Base-by-base conservation (phyloP, 1,140 invertebrate species). In the Ceratina calcarata region DNA sequence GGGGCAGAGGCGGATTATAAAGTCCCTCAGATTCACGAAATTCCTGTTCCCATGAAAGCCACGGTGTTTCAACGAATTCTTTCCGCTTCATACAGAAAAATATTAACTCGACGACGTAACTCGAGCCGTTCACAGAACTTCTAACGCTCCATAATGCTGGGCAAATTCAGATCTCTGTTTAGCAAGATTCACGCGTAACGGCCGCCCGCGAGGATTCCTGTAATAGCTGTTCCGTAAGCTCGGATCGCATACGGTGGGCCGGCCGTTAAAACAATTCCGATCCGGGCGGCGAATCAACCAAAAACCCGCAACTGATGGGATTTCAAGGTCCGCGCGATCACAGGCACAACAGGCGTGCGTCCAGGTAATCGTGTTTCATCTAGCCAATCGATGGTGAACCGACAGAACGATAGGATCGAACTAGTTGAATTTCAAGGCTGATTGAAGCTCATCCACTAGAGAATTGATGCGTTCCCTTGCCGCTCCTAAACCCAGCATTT, bases 291-390 rank as follows among this genome's bases (percentile, higher is more conserved):
- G 45, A 61, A 69, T 69, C 45, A 27, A n/a, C 18, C 57, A 69
- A 77, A 77, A 77, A 69, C 65, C 32, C 55, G 16, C 74, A 32
- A 24, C 45, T 37, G 65, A 77, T 77, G 22, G 22, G 65, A 76
- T 76, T 76, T 76, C 64, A 67, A 20, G 53, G 65, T 68, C 49
- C 16, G 13, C 20, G 20, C 32, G 65, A 69, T 76, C 24, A 24
- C 49, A 57, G 49, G 62, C 18, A 18, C 64, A 68, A 24, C 61
- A 60, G 22, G 66, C 55, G 45, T 18, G 64, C 37, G 32, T 18
- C 55, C 68, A 18, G 16, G 60, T 78, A 72, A 78, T 78, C 76
- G 68, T 57, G 68, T 78, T 78, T 78, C 60, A 78, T 78, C 49
- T 78, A 37, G 49, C 49, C 76, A 72, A 64, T 78, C 58, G 76